phyloP scores from a whole-genome alignment of 2,888 invertebrate genomes.

The Steinernema scapterisci region DNA sequence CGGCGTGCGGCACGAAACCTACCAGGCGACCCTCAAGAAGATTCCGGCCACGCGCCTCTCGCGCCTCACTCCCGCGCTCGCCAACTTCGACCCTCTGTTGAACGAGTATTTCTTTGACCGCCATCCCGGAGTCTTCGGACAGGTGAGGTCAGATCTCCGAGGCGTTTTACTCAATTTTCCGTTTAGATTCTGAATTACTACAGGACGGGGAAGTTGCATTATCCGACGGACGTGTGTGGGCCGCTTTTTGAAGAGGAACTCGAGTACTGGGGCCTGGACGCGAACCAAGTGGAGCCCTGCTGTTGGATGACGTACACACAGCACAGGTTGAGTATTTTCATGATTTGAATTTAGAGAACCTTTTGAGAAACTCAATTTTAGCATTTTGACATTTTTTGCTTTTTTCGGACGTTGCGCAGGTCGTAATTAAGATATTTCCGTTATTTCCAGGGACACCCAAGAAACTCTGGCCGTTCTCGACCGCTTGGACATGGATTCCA shows the following conservation, averaged over 20 bases:
- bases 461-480: slow-evolving; percentile 97
- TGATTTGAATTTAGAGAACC: too few species aligned
- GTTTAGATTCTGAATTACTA: slow-evolving; percentile 90
- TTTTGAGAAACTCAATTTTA: too few species aligned
- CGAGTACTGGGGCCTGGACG: slow-evolving; percentile 96
- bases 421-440: slow-evolving; percentile 57
- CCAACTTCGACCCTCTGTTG: slow-evolving; percentile 97
- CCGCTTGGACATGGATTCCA: slow-evolving; percentile 90
- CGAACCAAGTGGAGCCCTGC: slow-evolving; percentile 98
- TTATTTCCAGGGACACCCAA: slow-evolving; percentile 81
- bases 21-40: slow-evolving; percentile 78
- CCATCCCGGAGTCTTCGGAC: slow-evolving; percentile 74
- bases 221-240: slow-evolving; percentile 98
- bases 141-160: background rate
- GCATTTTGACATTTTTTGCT: too few species aligned
- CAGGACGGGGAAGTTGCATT: slow-evolving; percentile 78
- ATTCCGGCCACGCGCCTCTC: slow-evolving; percentile 85
- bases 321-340: too few species aligned
- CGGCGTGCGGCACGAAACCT: slow-evolving; percentile 86
- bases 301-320: slow-evolving; percentile 97
- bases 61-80: slow-evolving; percentile 84
- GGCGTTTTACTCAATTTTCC: background rate
- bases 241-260: slow-evolving; percentile 98
- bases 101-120: slow-evolving; percentile 99
- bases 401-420: slow-evolving; percentile 1